Evolutionary conservation across 2,888 invertebrate species (phyloP), one percentile per base, ranked within the genome.

Genomic region (Mythimna ferrago): DNA sequence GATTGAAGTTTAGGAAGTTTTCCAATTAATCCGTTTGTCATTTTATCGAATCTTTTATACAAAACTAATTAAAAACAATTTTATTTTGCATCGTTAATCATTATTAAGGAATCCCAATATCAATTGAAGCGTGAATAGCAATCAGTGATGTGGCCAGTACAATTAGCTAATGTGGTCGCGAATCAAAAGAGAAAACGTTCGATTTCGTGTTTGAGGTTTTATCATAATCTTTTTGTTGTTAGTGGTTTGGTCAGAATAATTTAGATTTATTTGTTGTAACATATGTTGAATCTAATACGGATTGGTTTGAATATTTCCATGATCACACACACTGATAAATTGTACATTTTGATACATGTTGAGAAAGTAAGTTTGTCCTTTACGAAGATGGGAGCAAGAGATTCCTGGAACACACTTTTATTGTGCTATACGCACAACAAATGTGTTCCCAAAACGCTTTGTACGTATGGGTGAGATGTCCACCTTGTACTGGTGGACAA

Each of bases 91-190:
- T 7, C 6, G 19, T 65, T 71, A 70, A 71, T 69, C 73, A 75
- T 80, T 57, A 51, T 51, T 51, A 51, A 51, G 19, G 51, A 51
- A 73, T 53, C 10, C 26, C n/a, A 58, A 56, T 5, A 44, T 61
- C 66, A 66, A 69, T 53, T 71, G 78, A 78, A 57, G 78, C 78
- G 78, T 71, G n/a, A 71, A 81, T 54, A 71, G 81, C 73, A 83
- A 83, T 83, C 73, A 76, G 78, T 69, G 65, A 19, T 70, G 71
- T 78, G 83, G 78, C 66, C 54, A 71, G 48, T 54, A 35, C 73
- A 73, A 83, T 78, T 83, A 80, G 65, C 57, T 78, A 78, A 73
- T 78, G 75, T 78, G 83, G 83, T 78, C 9, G 9, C 5, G 38
- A 67, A 60, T 70, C 35, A 71, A 74, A 69, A 64, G 66, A 65